Evolutionary conservation across 1,140 invertebrate species (phyloP), one percentile per base, ranked within the genome.

Genomic region (Caenorhabditis remanei): DNA sequence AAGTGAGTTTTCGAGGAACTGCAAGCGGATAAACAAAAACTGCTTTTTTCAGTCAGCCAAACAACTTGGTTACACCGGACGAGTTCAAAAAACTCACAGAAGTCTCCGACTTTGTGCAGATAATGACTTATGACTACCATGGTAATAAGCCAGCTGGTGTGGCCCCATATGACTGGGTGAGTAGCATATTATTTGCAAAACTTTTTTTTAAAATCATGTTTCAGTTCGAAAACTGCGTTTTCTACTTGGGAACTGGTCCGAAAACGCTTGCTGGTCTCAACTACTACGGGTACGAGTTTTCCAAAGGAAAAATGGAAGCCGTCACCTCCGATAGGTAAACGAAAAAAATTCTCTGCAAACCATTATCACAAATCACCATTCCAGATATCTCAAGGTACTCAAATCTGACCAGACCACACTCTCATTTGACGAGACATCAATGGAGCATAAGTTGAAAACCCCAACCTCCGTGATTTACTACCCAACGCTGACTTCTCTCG

Each of bases 401-500:
- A 89, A 89, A 67, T 48, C 88, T 5, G n/a, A 85, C 11, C 61
- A 88, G 11, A 56, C 61, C 19, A 61, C 75, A n/a, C 43, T 90
- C n/a, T 16, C 87, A 1, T 90, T 89, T 87, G 87, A 89, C 67
- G 83, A 71, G 53, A 43, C 40, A 6, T 83, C 85, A 41, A 84
- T 75, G 75, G 89, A 89, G 55, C 88, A 89, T 55, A 32, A 21
- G 41, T 40, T 58, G 13, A 79, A 75, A 13, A 21, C 13, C 24
- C 43, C 65, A 65, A 43, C 16, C 4, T 40, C 46, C n/a, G 53
- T 24, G 55, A 84, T 48, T 24, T 90, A 85, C 93, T 98, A 96
- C 94, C 97, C 97, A 14, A 96, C 96, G 0, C 93, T 97, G 8
- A 94, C 95, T 90, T 98, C 97, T 0, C 95, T 98, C 86, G 93